Evolutionary conservation across 2,888 invertebrate species (phyloP).

Genomic region (Leptarthrus brevirostris): DNA sequence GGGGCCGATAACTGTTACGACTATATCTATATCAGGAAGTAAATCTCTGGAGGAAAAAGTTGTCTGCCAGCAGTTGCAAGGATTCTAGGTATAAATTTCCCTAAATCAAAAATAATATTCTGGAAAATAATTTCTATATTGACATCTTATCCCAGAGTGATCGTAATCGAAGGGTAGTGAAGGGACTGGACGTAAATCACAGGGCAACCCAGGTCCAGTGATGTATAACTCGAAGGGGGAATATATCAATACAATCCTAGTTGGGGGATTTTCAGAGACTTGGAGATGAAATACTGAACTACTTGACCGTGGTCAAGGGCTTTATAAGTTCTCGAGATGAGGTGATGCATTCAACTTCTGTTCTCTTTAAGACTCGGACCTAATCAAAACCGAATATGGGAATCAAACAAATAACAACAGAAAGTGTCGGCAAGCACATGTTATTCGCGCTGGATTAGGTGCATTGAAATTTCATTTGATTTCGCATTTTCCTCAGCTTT

Average conservation of each 20-base stretch:
- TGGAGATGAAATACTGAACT: background rate
- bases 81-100: conserved; percentile 47
- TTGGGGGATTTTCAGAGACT: background rate
- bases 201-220: conserved; percentile 49
- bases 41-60: conserved; percentile 17
- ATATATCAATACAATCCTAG: conserved; percentile 25
- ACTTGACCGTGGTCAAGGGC: conserved; percentile 38
- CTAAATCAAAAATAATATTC: conserved; percentile 56
- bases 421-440: conserved; percentile 25
- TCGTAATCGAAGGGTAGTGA: conserved; percentile 51
- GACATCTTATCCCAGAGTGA: conserved; percentile 55
- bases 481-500: conserved; percentile 26
- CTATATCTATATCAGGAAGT: conserved; percentile 4
- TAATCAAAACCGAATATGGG: conserved; percentile 33
- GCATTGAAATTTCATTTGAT: conserved; percentile 32
- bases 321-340: too few species aligned
- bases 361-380: conserved; percentile 27
- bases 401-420: conserved; percentile 12
- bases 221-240: conserved; percentile 41
- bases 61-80: background rate
- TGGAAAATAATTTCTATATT: conserved; percentile 55
- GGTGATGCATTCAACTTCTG: background rate
- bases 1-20: conserved; percentile 42
- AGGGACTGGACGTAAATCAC: conserved; percentile 46
- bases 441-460: conserved; percentile 12